Percentiles rank a stretch among this genome's conserved stretches.
These are phyloP conservation scores for Philhelius pedissequus DNA, from an alignment of 2,888 invertebrate species.

Conservation along the genomic window DNA sequence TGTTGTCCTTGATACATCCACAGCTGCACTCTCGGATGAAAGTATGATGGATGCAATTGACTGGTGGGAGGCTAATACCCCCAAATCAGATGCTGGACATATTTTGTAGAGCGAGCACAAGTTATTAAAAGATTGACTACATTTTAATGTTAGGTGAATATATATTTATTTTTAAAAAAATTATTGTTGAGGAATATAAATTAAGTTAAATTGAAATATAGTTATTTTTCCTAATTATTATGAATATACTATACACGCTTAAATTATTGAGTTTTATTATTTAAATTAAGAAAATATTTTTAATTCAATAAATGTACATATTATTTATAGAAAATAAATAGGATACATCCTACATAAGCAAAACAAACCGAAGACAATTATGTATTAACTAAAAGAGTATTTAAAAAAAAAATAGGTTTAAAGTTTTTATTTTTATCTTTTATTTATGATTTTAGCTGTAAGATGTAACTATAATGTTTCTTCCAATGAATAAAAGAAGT, in stretches of 20 bases:
- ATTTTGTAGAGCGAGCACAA: slow-evolving; percentile 64
- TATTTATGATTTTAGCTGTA: slow-evolving; percentile 49
- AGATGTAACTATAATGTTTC: slow-evolving; percentile 63
- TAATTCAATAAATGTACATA: slow-evolving; percentile 32
- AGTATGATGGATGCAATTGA: slow-evolving; percentile 81
- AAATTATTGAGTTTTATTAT: slow-evolving; percentile 49
- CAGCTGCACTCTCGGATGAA: slow-evolving; percentile 77
- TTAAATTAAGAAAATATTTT: slow-evolving; percentile 14
- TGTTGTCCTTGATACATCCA: slow-evolving; percentile 77
- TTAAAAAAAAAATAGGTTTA: slow-evolving; percentile 28
- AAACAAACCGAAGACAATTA: slow-evolving; percentile 52
- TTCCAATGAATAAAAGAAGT: slow-evolving; percentile 66
- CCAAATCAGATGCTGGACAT: slow-evolving; percentile 75
- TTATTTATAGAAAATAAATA: neutral
- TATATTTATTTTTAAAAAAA: slow-evolving; percentile 12
- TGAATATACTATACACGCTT: slow-evolving; percentile 45
- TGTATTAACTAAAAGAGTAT: slow-evolving; percentile 6
- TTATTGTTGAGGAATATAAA: neutral
- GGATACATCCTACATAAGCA: neutral
- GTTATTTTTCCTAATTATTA: slow-evolving; percentile 18
- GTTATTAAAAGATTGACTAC: neutral
- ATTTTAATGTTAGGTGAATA: slow-evolving; percentile 13
- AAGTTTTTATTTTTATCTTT: slow-evolving; percentile 34
- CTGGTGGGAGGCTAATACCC: slow-evolving; percentile 80
- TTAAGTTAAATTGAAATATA: slow-evolving; percentile 9